Evolutionary conservation across 2,113 vertebrate genomes (phyloP), one percentile per base, ranked within the genome.

Genomic region (Cavia porcellus): DNA sequence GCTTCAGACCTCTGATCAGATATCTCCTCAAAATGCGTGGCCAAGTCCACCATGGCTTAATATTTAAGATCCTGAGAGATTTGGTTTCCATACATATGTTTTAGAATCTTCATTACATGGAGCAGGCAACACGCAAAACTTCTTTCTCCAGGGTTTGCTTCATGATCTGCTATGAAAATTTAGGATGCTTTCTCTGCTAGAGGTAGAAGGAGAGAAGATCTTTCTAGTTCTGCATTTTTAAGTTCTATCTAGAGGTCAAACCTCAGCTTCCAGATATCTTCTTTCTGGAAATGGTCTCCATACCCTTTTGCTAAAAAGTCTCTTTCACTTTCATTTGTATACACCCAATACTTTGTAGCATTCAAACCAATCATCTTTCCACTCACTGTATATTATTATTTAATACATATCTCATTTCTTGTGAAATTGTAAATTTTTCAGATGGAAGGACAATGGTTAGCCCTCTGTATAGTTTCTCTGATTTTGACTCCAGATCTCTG

Each of bases 341-440:
- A 50, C 5, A 0, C 19, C 57, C 5, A n/a, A 7, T 8, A 20
- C 42, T 86, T 86, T 57, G 42, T 10, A 90, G 38, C 4, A 50
- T 12, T 19, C 55, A 62, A 75, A 87, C 12, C 7, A 81, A 86
- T 66, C 12, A 92, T 30, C 72, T 92, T 96, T 96, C 66, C 84
- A 89, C 22, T 95, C 22, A 52, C 64, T 24, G 89, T 89, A 10
- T 75, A 32, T 89, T 74, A 62, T 64, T 95, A 55, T 47, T 91
- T 96, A 38, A 38, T n/a, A 81, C 50, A 96, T 68, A 93, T 89
- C 13, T 94, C 35, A 59, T 72, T 24, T 86, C 8, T 50, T 90
- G 13, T 28, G 64, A 15, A 30, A 68, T 32, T 32, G 59, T 12
- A 82, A 57, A 62, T 68, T 96, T 35, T 94, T 91, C 38, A 86